These are phyloP conservation scores for Falco peregrinus DNA, from an alignment of 2,797 vertebrate genomes.

Conservation along the genomic window DNA sequence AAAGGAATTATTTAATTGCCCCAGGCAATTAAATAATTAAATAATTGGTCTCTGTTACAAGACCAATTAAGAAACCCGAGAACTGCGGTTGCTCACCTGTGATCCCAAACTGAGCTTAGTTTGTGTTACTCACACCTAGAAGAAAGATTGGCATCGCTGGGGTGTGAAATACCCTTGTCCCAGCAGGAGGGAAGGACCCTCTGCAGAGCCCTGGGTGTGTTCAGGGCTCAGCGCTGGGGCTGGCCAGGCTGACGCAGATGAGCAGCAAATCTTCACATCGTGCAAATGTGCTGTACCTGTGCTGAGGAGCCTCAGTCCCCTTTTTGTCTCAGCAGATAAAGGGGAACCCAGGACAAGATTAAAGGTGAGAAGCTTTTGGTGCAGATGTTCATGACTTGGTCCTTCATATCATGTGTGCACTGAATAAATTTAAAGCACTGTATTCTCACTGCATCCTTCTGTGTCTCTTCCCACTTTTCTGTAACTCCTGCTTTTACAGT, in stretches of 20 bases:
- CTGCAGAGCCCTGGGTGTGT: accelerated
- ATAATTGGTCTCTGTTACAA: not conserved
- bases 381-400: not conserved
- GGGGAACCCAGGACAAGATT: not conserved
- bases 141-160: not conserved
- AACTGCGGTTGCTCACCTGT: not conserved
- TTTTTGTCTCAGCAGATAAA: not conserved
- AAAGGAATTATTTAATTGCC: not conserved
- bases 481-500: not conserved
- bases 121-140: not conserved
- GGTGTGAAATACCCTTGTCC: not conserved
- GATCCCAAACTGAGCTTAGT: not conserved
- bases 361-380: not conserved
- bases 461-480: not conserved
- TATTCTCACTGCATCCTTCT: not conserved
- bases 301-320: accelerated
- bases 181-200: not conserved
- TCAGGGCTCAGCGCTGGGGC: not conserved
- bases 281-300: accelerated
- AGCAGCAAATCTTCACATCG: not conserved
- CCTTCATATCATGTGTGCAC: not conserved
- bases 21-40: no score
- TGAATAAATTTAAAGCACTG: not conserved
- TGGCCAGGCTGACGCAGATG: no score
- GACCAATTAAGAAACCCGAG: not conserved